phyloP scores from a whole-genome alignment of 1,140 invertebrate species.

The Euschistus heros region DNA sequence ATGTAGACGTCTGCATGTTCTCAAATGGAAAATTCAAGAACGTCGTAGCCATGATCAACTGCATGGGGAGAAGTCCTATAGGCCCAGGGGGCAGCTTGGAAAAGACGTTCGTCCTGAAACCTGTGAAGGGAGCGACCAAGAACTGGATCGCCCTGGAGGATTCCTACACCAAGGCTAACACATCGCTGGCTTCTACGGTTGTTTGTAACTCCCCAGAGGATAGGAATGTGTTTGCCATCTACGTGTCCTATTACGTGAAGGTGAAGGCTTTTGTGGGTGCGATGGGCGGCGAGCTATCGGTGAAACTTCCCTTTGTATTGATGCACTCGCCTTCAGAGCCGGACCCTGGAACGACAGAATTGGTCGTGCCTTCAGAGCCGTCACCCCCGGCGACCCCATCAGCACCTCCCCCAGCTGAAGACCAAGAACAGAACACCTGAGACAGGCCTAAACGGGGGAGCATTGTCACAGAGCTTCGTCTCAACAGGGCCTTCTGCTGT shows the following conservation, averaged over 20 bases:
- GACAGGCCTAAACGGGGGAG: constrained; percentile 16
- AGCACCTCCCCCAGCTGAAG: neutral
- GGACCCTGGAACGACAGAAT: constrained; percentile 35
- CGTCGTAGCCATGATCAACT: constrained; percentile 79
- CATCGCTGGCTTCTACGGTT: constrained; percentile 57
- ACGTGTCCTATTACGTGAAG: constrained; percentile 82
- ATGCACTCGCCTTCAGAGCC: constrained; percentile 44
- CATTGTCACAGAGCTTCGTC: constrained; percentile 19
- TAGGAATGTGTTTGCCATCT: constrained; percentile 77
- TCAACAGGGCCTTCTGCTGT: constrained; percentile 28
- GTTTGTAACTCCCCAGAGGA: constrained; percentile 51
- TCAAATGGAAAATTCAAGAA: constrained; percentile 99
- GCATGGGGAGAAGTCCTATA: constrained; percentile 53
- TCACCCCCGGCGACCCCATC: constrained; percentile 33
- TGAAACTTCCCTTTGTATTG: constrained; percentile 69
- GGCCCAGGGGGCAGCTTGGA: constrained; percentile 41
- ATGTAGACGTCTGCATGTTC: constrained; percentile 98
- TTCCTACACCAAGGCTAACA: constrained; percentile 55
- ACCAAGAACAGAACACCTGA: constrained; percentile 1
- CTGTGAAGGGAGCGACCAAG: constrained; percentile 62
- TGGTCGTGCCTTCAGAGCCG: constrained; percentile 29
- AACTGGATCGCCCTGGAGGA: constrained; percentile 74
- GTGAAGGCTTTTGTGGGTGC: constrained; percentile 64
- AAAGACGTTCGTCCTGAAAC: constrained; percentile 52
- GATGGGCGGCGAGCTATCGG: constrained; percentile 64